Conservation (phyloP, 1,140 invertebrate genomes). For the Brachionus sp. region DNA sequence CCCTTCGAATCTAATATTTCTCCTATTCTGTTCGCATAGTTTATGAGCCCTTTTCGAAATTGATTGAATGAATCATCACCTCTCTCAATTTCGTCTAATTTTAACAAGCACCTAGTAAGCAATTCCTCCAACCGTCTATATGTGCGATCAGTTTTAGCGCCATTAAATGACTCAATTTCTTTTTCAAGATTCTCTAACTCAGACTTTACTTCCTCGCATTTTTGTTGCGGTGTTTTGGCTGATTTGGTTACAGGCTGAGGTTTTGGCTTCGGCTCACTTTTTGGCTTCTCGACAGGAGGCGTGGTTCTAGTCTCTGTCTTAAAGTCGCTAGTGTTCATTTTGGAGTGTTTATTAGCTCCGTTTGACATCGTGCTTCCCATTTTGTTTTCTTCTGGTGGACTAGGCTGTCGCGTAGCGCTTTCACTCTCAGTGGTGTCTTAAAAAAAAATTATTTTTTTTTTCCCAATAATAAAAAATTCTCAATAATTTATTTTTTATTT, state of each 20-base stretch:
- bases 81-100: constrained; percentile 21
- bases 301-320: background rate
- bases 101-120: constrained; percentile 16
- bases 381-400: background rate
- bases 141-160: background rate
- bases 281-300: background rate
- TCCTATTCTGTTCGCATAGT: background rate
- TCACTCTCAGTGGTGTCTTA: constrained; percentile 7
- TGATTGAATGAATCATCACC: constrained; percentile 30
- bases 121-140: constrained; percentile 11
- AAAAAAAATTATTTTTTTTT: background rate
- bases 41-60: background rate
- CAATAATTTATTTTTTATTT: constrained; percentile 19
- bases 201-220: background rate
- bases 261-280: background rate
- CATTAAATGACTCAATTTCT: constrained; percentile 24
- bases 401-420: background rate
- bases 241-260: background rate
- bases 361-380: constrained; percentile 33
- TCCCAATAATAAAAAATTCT: background rate
- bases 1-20: background rate
- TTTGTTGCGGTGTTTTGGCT: constrained; percentile 17
- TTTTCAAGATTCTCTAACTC: constrained; percentile 37
- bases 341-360: background rate
- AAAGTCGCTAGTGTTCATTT: background rate